A percentile compares a stretch with the other conserved stretches of the same genome.
These are phyloP conservation scores for Chroicocephalus ridibundus DNA, from an alignment of 2,113 vertebrate genomes.

Conservation along the genomic window DNA sequence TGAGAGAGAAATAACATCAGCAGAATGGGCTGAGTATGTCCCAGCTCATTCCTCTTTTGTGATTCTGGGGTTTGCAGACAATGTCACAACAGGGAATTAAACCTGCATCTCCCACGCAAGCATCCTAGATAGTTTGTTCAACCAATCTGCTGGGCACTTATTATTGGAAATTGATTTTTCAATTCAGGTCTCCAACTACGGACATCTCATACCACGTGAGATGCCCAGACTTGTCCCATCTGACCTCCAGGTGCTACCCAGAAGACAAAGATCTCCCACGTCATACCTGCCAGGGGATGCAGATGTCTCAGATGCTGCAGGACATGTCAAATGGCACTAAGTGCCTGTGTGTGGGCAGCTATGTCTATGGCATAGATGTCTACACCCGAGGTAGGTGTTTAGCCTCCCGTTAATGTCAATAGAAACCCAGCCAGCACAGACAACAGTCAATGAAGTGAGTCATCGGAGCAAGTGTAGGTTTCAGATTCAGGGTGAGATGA, in stretches of 20 bases:
- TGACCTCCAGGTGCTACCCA: not conserved
- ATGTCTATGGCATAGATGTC: fast-evolving
- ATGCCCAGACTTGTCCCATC: not conserved
- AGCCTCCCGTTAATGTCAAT: not conserved
- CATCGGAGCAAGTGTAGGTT: not conserved
- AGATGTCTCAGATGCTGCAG: not conserved
- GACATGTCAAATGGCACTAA: not conserved
- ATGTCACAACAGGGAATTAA: not conserved
- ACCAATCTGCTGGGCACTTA: not conserved
- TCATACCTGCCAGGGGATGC: not conserved
- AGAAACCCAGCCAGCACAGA: not conserved
- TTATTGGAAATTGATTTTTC: not conserved
- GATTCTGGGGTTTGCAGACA: not conserved
- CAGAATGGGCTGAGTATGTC: not conserved
- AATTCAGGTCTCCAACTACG: not conserved
- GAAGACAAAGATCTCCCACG: not conserved
- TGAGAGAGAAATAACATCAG: not conserved
- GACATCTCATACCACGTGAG: not conserved
- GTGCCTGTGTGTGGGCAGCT: not conserved
- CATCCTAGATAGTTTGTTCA: not conserved
- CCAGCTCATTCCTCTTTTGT: not conserved
- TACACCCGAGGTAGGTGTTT: not conserved
- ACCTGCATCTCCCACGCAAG: not conserved
- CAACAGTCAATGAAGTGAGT: not conserved
- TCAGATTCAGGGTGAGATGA: not conserved